Evolutionary conservation across 92 coral and sea anemone species (phyloP).

Genomic region (Siderastrea radians): DNA sequence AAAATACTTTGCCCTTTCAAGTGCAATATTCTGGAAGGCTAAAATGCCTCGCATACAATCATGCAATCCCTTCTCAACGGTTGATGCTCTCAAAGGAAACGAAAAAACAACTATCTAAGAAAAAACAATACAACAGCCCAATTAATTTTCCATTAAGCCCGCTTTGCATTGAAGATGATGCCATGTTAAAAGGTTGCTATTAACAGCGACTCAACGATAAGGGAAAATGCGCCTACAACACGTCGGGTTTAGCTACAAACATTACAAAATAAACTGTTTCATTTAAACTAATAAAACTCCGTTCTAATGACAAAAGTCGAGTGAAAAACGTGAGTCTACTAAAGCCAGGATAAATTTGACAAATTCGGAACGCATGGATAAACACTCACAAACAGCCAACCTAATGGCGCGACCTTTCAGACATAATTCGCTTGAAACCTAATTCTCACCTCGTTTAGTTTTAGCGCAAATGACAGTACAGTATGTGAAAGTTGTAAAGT

Average conservation of each 20-base stretch:
- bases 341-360: slow-evolving; percentile 21
- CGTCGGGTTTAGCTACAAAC: slow-evolving; percentile 29
- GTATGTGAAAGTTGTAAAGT: slow-evolving; percentile 37
- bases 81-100: slow-evolving; percentile 58
- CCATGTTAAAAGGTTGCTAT: slow-evolving; percentile 96
- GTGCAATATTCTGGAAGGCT: background rate
- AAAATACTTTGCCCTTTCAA: slow-evolving; percentile 9
- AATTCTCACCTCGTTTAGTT: slow-evolving; percentile 57
- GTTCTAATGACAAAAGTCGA: background rate
- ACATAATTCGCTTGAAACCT: slow-evolving; percentile 38
- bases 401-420: slow-evolving; percentile 53
- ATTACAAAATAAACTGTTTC: slow-evolving; percentile 19
- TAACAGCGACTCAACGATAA: slow-evolving; percentile 92
- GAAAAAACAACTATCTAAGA: slow-evolving; percentile 71
- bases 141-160: slow-evolving; percentile 99
- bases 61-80: slow-evolving; percentile 37
- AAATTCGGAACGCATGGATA: slow-evolving; percentile 59
- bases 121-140: slow-evolving; percentile 94
- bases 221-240: slow-evolving; percentile 57
- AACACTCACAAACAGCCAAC: slow-evolving; percentile 28
- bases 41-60: slow-evolving; percentile 32
- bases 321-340: background rate
- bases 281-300: slow-evolving; percentile 13
- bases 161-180: slow-evolving; percentile 93
- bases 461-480: slow-evolving; percentile 33